Evolutionary conservation across 2,797 vertebrate genomes (phyloP).

Genomic region (Notamacropus eugenii): DNA sequence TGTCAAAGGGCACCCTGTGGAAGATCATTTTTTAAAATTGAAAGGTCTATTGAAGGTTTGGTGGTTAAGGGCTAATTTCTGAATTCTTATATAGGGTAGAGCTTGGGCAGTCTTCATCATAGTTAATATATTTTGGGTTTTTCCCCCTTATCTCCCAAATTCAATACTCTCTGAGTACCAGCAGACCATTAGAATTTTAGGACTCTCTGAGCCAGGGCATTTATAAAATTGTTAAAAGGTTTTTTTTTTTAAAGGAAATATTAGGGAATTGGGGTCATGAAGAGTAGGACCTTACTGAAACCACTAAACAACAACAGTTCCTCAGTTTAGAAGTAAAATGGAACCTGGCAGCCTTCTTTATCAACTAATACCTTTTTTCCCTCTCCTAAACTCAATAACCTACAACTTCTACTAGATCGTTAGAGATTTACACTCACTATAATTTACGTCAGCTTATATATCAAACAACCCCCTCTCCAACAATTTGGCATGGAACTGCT

Average conservation of each 20-base stretch:
- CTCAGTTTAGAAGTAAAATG: slow-evolving; percentile 9
- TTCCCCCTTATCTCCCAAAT: slow-evolving; percentile 36
- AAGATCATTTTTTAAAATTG: slow-evolving; percentile 54
- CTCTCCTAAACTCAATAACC: slow-evolving; percentile 78
- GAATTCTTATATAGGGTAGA: slow-evolving; percentile 57
- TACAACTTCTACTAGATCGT: slow-evolving; percentile 77
- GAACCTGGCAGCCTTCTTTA: slow-evolving; percentile 57
- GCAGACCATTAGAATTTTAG: slow-evolving; percentile 38
- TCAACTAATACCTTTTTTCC: slow-evolving; percentile 78
- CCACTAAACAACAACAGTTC: neutral
- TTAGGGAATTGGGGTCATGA: neutral
- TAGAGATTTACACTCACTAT: slow-evolving; percentile 80
- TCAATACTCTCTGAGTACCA: slow-evolving; percentile 38
- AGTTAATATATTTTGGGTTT: slow-evolving; percentile 41
- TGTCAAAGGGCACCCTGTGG: slow-evolving; percentile 43
- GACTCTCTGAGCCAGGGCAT: slow-evolving; percentile 12
- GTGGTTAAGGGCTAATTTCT: slow-evolving; percentile 33
- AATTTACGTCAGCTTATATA: slow-evolving; percentile 85
- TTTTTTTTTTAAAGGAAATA: slow-evolving; percentile 43
- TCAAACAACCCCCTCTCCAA: slow-evolving; percentile 49
- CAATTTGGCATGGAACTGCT: slow-evolving; percentile 82
- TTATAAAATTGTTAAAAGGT: slow-evolving; percentile 62
- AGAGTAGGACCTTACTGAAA: neutral
- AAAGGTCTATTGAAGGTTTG: neutral
- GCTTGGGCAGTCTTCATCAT: neutral